Evolutionary conservation across 1,140 invertebrate species (phyloP).

Genomic region (Scaptomyza pallida): DNA sequence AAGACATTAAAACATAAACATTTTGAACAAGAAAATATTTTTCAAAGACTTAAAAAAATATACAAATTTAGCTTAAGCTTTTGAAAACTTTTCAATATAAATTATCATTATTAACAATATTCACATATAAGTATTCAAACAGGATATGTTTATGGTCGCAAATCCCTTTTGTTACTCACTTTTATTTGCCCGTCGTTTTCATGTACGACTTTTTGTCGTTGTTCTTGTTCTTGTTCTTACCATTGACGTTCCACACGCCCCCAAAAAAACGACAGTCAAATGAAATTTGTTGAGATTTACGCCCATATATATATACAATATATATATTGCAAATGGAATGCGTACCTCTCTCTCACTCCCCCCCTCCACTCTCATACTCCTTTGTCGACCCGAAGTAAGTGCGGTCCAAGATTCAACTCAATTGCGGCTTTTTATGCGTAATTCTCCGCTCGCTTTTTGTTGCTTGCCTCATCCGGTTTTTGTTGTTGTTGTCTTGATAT

Average conservation of each 20-base stretch:
- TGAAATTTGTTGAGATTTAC: conserved; percentile 78
- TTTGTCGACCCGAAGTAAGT: conserved; percentile 1
- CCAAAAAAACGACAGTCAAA: conserved; percentile 34
- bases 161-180: conserved; percentile 39
- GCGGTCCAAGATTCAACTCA: conserved; percentile 65
- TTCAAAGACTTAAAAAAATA: too few relatives aligned
- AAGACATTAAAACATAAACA: too few relatives aligned
- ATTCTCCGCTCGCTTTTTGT: conserved; percentile 59
- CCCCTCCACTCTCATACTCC: not conserved
- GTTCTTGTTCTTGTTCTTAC: conserved; percentile 11
- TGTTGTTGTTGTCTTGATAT: conserved; percentile 59
- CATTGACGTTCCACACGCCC: conserved; percentile 34
- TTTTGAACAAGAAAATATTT: too few relatives aligned
- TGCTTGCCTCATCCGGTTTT: conserved; percentile 4
- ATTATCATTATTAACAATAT: too few relatives aligned
- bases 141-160: conserved; percentile 11
- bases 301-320: too few relatives aligned
- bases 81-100: too few relatives aligned
- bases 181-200: conserved; percentile 59
- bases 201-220: conserved; percentile 37
- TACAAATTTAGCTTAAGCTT: too few relatives aligned
- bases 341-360: not conserved
- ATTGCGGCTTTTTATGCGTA: conserved; percentile 82
- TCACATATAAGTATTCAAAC: too few relatives aligned
- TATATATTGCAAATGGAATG: conserved; percentile 43